A percentile compares a stretch with the other conserved stretches of the same genome.
Evolutionary conservation across 2,888 invertebrate species (phyloP).

Genomic region (Aquatica leii): DNA sequence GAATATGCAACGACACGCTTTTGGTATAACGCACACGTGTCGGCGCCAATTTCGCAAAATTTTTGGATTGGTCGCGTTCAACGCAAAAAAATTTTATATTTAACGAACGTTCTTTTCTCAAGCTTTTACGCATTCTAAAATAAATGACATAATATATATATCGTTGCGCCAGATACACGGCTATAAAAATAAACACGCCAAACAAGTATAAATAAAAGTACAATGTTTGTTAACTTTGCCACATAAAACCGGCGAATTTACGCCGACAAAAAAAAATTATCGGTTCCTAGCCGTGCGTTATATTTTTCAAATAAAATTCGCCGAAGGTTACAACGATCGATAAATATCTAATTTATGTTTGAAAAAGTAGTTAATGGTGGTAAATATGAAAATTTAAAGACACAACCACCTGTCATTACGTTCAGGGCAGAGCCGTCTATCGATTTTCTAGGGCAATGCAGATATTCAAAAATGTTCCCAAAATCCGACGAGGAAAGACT

Average conservation of each 20-base stretch:
- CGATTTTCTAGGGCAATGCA: slow-evolving; percentile 62
- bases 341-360: background rate
- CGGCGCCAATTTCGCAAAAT: background rate
- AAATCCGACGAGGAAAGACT: slow-evolving; percentile 38
- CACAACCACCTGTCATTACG: slow-evolving; percentile 61
- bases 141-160: slow-evolving; percentile 30
- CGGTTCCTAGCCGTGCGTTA: too few relatives aligned
- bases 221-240: background rate
- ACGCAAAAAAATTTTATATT: too few relatives aligned
- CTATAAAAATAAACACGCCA: slow-evolving; percentile 31
- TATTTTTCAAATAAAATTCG: too few relatives aligned
- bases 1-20: too few relatives aligned
- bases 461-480: slow-evolving; percentile 57
- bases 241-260: too few relatives aligned
- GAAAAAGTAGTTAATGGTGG: background rate
- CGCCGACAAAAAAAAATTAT: too few relatives aligned
- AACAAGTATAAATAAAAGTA: slow-evolving; percentile 26
- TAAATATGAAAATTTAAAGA: slow-evolving; percentile 44
- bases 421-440: slow-evolving; percentile 58
- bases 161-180: slow-evolving; percentile 29
- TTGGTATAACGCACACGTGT: background rate
- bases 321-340: background rate
- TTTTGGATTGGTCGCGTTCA: background rate
- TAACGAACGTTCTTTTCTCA: slow-evolving; percentile 1
- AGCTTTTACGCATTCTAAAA: slow-evolving; percentile 20